Conservation (phyloP, 2,888 invertebrate species). For the Orchestes rusci region DNA sequence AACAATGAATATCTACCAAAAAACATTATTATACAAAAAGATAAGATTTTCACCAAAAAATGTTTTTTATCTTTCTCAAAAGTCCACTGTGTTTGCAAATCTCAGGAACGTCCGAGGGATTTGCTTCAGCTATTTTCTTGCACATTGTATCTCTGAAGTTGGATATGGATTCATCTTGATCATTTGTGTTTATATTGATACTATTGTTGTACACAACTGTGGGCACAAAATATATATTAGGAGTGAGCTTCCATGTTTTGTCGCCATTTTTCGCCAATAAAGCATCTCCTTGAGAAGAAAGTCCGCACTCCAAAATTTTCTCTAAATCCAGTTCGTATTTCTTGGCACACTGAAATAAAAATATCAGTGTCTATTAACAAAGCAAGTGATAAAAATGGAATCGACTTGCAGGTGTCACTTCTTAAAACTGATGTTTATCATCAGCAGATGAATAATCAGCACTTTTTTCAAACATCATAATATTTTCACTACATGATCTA, state of each 20-base stretch:
- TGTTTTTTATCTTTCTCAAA: too few relatives aligned
- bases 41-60: too few relatives aligned
- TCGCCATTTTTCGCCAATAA: constrained; percentile 41
- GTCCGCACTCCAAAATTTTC: constrained; percentile 35
- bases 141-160: constrained; percentile 30
- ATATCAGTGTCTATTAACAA: too few relatives aligned
- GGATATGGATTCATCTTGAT: constrained; percentile 26
- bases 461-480: too few relatives aligned
- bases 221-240: constrained; percentile 42
- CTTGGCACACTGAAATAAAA: constrained; percentile 39
- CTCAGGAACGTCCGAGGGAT: constrained; percentile 14
- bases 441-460: too few relatives aligned
- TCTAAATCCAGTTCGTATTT: constrained; percentile 28
- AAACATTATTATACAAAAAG: too few relatives aligned
- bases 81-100: constrained; percentile 17
- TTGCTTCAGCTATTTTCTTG: constrained; percentile 19
- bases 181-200: constrained; percentile 6
- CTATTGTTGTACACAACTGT: constrained; percentile 42
- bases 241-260: constrained; percentile 38
- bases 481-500: too few relatives aligned
- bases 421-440: too few relatives aligned
- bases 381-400: too few relatives aligned
- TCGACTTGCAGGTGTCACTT: too few relatives aligned
- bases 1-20: too few relatives aligned
- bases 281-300: constrained; percentile 32